A percentile compares a stretch with the other conserved stretches of the same genome.
Conservation (phyloP, 2,113 vertebrate species). For the Eurypyga helias region DNA sequence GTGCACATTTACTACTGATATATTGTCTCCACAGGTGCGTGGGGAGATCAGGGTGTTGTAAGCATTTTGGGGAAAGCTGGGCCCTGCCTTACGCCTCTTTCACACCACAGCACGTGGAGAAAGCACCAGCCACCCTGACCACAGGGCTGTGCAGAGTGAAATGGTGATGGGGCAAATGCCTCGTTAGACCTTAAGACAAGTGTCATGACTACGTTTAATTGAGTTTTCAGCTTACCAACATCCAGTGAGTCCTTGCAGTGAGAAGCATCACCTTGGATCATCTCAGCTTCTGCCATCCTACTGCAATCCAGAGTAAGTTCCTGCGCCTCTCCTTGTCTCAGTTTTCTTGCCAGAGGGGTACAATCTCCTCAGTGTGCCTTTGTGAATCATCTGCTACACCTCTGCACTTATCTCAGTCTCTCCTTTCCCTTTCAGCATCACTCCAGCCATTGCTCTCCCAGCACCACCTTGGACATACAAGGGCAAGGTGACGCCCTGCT, state of each 20-base stretch:
- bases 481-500: neutral
- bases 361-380: neutral
- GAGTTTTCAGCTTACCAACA: neutral
- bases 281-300: neutral
- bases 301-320: neutral
- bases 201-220: neutral
- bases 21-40: neutral
- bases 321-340: neutral
- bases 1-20: neutral
- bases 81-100: neutral
- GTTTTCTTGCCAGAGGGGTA: neutral
- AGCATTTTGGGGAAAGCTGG: neutral
- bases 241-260: neutral
- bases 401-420: neutral
- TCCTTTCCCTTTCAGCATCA: neutral
- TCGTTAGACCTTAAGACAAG: neutral
- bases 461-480: neutral
- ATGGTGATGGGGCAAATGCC: neutral
- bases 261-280: neutral
- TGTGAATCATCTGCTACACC: neutral
- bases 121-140: neutral
- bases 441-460: neutral
- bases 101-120: neutral
- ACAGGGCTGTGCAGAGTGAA: neutral
- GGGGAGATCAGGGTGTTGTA: neutral